Percentiles rank a stretch among this genome's conserved stretches.
Conservation (phyloP, 2,888 invertebrate species). For the Ariolimax columbianus region DNA sequence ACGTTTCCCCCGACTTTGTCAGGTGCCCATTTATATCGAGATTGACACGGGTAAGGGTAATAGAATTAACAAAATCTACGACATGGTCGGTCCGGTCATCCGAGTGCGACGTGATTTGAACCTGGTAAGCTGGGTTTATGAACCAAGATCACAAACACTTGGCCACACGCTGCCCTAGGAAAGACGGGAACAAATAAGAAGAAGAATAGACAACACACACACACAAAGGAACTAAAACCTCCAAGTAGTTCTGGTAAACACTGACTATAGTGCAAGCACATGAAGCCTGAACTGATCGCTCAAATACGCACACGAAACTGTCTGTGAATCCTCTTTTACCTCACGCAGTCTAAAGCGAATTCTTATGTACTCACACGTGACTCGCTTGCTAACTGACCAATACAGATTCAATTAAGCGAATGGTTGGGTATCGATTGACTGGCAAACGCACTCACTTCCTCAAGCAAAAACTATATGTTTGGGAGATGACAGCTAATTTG, state of each 20-base stretch:
- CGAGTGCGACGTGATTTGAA: no score
- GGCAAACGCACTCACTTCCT: constrained; percentile 26
- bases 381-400: constrained; percentile 30
- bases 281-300: background rate
- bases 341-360: constrained; percentile 1
- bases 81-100: no score
- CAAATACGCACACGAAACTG: background rate
- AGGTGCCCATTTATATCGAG: no score
- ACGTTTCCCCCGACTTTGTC: no score
- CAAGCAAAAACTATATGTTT: background rate
- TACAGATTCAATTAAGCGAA: constrained; percentile 27
- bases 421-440: constrained; percentile 29
- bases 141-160: no score
- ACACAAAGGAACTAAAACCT: no score
- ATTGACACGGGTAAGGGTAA: no score
- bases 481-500: background rate
- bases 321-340: background rate
- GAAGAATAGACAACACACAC: no score
- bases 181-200: no score
- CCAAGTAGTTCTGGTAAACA: background rate
- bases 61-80: no score
- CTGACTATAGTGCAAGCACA: background rate
- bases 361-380: constrained; percentile 24
- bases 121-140: no score
- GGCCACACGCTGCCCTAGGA: no score